A percentile compares a stretch with the other conserved stretches of the same genome.
Conservation (phyloP, 2,113 vertebrate genomes). For the Gobiocypris rarus region DNA sequence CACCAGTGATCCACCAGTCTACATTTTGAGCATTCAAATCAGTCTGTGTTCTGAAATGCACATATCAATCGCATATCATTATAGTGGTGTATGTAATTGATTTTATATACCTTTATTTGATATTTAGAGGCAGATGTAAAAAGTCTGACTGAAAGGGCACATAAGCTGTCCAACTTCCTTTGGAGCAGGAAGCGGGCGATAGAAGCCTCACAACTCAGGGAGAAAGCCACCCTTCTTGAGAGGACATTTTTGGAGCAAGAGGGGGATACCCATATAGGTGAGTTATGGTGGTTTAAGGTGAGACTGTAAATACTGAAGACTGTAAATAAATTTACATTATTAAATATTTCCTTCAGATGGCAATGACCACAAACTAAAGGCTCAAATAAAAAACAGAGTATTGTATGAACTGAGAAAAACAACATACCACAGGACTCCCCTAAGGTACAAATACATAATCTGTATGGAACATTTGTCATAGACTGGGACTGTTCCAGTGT, state of each 20-base stretch:
- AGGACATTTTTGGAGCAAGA: conserved; percentile 66
- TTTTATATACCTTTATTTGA: neutral
- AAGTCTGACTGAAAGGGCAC: conserved; percentile 65
- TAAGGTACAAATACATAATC: conserved; percentile 73
- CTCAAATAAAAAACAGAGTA: conserved; percentile 74
- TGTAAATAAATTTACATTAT: neutral
- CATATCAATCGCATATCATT: too few species aligned
- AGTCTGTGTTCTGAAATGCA: neutral
- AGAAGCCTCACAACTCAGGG: conserved; percentile 72
- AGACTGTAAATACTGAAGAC: neutral
- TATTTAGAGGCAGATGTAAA: conserved; percentile 70
- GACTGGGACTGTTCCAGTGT: neutral
- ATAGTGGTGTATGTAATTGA: neutral
- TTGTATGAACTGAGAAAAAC: conserved; percentile 77
- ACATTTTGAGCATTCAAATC: neutral
- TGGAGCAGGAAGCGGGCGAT: conserved; percentile 84
- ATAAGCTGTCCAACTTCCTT: conserved; percentile 78
- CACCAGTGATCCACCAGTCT: neutral
- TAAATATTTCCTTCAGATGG: conserved; percentile 57
- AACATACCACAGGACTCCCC: conserved; percentile 82
- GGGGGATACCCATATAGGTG: conserved; percentile 53
- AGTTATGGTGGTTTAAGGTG: neutral
- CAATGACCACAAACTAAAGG: conserved; percentile 59
- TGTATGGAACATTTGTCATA: neutral
- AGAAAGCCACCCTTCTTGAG: conserved; percentile 75